Evolutionary conservation across 2,888 invertebrate species (phyloP), one percentile per base, ranked within the genome.

Genomic region (Epicampocera succincta): DNA sequence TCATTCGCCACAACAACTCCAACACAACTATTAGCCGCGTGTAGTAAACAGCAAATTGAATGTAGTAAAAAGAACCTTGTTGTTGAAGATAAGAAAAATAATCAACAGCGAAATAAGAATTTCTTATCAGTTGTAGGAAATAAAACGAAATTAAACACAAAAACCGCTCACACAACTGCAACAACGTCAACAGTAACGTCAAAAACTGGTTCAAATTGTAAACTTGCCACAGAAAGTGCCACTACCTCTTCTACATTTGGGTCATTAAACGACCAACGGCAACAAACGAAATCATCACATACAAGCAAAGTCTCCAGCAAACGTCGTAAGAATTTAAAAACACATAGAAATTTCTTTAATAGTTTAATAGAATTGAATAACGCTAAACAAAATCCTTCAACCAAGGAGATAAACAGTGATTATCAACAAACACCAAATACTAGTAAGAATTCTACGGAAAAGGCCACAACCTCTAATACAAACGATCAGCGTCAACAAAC

Each of bases 291-390:
- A 78, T 71, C 69, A 38, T 54, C 75, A 21, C 73, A 68, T 54
- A 73, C 83, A 44, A 85, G 85, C 72, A 87, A 86, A 80, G 82
- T 83, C 78, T 84, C 85, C 42, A 33, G 33, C 33, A 88, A 87
- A 81, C 86, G 87, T 83, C 86, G 86, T n/a, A 87, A 87, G 61
- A 86, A 83, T 76, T 69, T 86, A 76, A 86, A 87, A 17, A 87
- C 86, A 46, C 87, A 86, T 85, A 87, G 86, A 42, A 79, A 66
- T 33, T 82, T 78, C 60, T 82, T 82, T 13, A 82, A 66, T 44
- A 82, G 66, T 75, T 60, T 74, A 63, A 68, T 61, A 19, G 69
- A 73, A 25, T 50, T 73, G 33, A 71, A 75, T 48, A 66, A 52
- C 0, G 9, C 65, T 21, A 61, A 71, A 76, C 76, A 75, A 54